These are phyloP conservation scores for Nebria brevicollis DNA, from an alignment of 2,888 invertebrate species.

Conservation along the genomic window DNA sequence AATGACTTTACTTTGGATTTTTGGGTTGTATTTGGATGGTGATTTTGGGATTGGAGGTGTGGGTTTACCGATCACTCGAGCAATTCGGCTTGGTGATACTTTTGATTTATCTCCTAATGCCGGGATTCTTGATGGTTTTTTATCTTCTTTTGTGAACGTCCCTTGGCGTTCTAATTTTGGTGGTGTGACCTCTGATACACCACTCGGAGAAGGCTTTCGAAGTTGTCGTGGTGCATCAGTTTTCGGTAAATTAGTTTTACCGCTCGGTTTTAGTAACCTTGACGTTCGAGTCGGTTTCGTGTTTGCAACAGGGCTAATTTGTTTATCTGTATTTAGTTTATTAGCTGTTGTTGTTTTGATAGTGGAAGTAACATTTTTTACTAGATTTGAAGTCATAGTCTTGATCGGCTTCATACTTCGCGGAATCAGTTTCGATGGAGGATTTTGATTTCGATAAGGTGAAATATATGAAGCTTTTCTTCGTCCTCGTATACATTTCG, in stretches of 20 bases:
- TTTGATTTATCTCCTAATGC: slow-evolving; percentile 48
- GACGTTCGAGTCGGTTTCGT: slow-evolving; percentile 49
- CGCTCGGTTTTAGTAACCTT: slow-evolving; percentile 43
- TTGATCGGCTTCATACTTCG: slow-evolving; percentile 56
- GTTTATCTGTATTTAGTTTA: slow-evolving; percentile 3
- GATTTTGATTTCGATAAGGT: slow-evolving; percentile 49
- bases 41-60: slow-evolving; percentile 44
- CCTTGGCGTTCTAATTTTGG: slow-evolving; percentile 82
- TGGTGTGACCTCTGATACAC: slow-evolving; percentile 50
- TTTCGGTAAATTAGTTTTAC: slow-evolving; percentile 37
- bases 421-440: slow-evolving; percentile 51
- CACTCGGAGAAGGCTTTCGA: slow-evolving; percentile 27
- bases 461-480: slow-evolving; percentile 72
- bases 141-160: slow-evolving; percentile 91
- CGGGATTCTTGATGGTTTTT: slow-evolving; percentile 54
- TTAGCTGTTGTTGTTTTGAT: slow-evolving; percentile 49
- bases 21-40: slow-evolving; percentile 7
- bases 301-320: slow-evolving; percentile 51
- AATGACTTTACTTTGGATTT: slow-evolving; percentile 24
- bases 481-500: slow-evolving; percentile 67
- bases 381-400: slow-evolving; percentile 58
- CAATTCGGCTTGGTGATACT: slow-evolving; percentile 55
- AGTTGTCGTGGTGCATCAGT: slow-evolving; percentile 9
- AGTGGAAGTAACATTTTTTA: slow-evolving; percentile 57
- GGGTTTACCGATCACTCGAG: slow-evolving; percentile 54